Base-by-base conservation (phyloP, 2,113 vertebrate genomes). In the Trematocara marginatum region DNA sequence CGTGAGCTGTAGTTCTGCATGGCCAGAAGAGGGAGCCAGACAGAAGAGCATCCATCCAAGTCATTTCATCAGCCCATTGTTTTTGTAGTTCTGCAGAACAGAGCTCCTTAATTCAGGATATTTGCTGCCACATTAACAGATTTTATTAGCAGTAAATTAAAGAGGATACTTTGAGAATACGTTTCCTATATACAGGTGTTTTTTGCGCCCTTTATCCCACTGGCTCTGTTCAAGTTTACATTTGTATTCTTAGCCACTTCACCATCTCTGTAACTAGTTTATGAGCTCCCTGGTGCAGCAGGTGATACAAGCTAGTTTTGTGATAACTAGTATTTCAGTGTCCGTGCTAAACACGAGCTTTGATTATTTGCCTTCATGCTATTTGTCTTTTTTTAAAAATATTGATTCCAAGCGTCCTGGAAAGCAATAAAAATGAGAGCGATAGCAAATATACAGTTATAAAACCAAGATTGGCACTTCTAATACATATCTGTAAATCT, bases 331-430 rank as follows among this genome's bases (percentile, higher is more conserved):
- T 40, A 26, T 16, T 74, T 47, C 23, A 29, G 15, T 74, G 42
- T 74, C 66, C 20, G 10, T 45, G 45, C 69, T 18, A 31, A 31
- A 49, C 12, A 10, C 3, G 2, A 42, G 42, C 15, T 31, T 74
- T 23, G 38, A 26, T 71, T 47, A 1, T 74, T 47, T 74, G 69
- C 6, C 23, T 47, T 74, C 23, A 3, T 29, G 6, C 69, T 47
- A 3, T 29, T 74, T 47, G 13, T 16, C 8, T 45, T 47, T 74
- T 71, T 16, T 29, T 16, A 29, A 26, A 29, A 18, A 29, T 31
- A 26, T 47, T 47, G 66, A 29, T 74, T 47, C 3, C 0, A 47
- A 74, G 40, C 3, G 0, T 10, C 40, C 42, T 47, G 40, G 18
- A 47, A 74, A 47, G 23, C 69, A 47, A 29, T 16, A 2, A 74